A percentile compares a stretch with the other conserved stretches of the same genome.
phyloP scores from a whole-genome alignment of 2,888 invertebrate species.

The Coelogynopora nodosa region DNA sequence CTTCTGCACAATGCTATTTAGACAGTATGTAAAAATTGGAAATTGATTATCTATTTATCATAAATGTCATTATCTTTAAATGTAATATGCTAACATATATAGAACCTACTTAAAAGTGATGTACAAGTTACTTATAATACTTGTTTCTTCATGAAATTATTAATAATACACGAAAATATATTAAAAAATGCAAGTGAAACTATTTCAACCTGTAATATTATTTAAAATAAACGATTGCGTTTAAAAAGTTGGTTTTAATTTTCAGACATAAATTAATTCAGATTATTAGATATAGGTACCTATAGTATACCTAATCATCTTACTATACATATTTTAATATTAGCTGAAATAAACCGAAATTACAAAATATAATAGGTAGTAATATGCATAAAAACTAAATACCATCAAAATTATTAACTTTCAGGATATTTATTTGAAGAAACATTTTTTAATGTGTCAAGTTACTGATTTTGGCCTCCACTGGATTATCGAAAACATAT shows the following conservation, averaged over 20 bases:
- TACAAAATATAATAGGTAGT: constrained; percentile 19
- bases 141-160: constrained; percentile 10
- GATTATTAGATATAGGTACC: not conserved
- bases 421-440: constrained; percentile 16
- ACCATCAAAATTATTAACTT: constrained; percentile 22
- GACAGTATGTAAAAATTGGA: not conserved
- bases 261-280: not conserved
- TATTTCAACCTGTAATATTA: not conserved
- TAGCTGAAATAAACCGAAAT: not conserved
- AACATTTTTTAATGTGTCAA: constrained; percentile 7
- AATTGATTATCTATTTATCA: constrained; percentile 19
- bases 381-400: constrained; percentile 2
- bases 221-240: not conserved
- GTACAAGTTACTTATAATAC: constrained; percentile 9
- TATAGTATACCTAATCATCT: not conserved
- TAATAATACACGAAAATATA: constrained; percentile 17
- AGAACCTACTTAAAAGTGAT: constrained; percentile 11
- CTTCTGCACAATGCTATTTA: constrained; percentile 14
- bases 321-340: constrained; percentile 15
- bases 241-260: not conserved
- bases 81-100: constrained; percentile 3
- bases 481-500: too few relatives aligned
- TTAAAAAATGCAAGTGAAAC: constrained; percentile 9
- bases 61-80: not conserved
- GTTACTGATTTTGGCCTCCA: constrained; percentile 21